Evolutionary conservation across 1,140 invertebrate species (phyloP), one percentile per base, ranked within the genome.

Genomic region (Anagrus nilaparvatae): DNA sequence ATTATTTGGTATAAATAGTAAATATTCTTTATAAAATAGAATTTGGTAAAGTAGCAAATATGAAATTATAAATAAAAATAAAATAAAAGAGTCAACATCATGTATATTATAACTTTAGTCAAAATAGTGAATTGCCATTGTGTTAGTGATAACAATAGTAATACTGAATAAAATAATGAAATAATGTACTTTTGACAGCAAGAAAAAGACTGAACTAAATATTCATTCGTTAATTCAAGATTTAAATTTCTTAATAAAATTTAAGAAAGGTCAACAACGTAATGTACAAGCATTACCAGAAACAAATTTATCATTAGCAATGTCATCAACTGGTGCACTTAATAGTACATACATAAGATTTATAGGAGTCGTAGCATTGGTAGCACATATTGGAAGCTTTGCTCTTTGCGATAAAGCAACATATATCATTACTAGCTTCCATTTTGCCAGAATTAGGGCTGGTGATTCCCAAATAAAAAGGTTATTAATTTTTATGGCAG

Each of bases 401-500:
- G 91, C 99, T 23, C 88, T 96, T 3, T 95, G 92, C 51, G 65
- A 77, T 5, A 49, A 69, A 46, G 93, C 93, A 8, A 75, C 72
- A 33, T 73, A 90, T 35, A 80, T 82, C 4, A 63, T 91, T 31
- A 71, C 95, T 1, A 87, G 96, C 64, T 81, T 79, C 4, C 83
- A 98, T 56, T 70, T 93, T 30, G 87, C 91, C 2, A 71, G 96
- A 44, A 84, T 98, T 8, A 96, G 96, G 14, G 91, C 95, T 14
- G 81, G 83, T 35, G 94, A 99, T 70, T 82, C 81, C 37, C 87
- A 94, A 53, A 63, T 81, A 2, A 86, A 86, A 61, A 94, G 92
- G 2, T 76, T 97, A 34, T 97, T 93, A 33, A 98, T 95, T 0
- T 99, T 99, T 60, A 97, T 98, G 93, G 75, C 87, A 24, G 96